Conservation (phyloP, 1,140 invertebrate species). For the Drosophila biarmipes region DNA sequence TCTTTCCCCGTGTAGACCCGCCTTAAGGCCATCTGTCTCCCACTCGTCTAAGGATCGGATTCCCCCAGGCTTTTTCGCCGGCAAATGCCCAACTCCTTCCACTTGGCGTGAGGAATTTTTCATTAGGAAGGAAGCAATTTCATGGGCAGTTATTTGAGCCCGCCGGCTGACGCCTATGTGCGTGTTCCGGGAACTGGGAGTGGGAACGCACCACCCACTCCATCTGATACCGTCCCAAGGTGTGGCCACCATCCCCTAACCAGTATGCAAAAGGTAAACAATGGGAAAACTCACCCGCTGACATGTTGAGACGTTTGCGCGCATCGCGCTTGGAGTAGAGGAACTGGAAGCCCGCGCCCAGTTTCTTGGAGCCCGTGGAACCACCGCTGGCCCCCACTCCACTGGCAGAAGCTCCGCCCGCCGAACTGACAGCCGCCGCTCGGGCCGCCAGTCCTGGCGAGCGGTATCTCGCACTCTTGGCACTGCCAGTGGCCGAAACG, state of each 20-base stretch:
- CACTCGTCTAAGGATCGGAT: slow-evolving; percentile 24
- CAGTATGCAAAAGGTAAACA: slow-evolving; percentile 30
- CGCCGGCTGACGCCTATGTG: slow-evolving; percentile 10
- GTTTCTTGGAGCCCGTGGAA: slow-evolving; percentile 86
- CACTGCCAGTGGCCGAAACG: slow-evolving; percentile 86
- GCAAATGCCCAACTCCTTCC: slow-evolving; percentile 9
- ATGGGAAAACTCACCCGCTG: slow-evolving; percentile 84
- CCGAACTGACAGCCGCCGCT: slow-evolving; percentile 84
- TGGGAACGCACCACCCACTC: slow-evolving; percentile 17
- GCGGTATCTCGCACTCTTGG: slow-evolving; percentile 93
- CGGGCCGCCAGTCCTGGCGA: slow-evolving; percentile 89
- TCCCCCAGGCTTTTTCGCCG: slow-evolving; percentile 2
- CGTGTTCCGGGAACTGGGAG: slow-evolving; percentile 15
- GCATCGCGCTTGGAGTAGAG: slow-evolving; percentile 86
- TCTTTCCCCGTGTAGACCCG: slow-evolving; percentile 1
- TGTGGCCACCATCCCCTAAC: slow-evolving; percentile 11
- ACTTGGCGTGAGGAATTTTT: slow-evolving; percentile 46
- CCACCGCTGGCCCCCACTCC: slow-evolving; percentile 7
- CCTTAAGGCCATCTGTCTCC: slow-evolving; percentile 28
- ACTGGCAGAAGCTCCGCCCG: slow-evolving; percentile 35
- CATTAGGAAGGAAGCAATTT: slow-evolving; percentile 50
- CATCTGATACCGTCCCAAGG: not conserved
- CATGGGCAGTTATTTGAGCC: slow-evolving; percentile 28
- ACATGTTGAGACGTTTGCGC: slow-evolving; percentile 86
- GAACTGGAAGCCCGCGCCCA: slow-evolving; percentile 89